Evolutionary conservation across 2,113 vertebrate genomes (phyloP).

Genomic region (Aviceda subcristata): DNA sequence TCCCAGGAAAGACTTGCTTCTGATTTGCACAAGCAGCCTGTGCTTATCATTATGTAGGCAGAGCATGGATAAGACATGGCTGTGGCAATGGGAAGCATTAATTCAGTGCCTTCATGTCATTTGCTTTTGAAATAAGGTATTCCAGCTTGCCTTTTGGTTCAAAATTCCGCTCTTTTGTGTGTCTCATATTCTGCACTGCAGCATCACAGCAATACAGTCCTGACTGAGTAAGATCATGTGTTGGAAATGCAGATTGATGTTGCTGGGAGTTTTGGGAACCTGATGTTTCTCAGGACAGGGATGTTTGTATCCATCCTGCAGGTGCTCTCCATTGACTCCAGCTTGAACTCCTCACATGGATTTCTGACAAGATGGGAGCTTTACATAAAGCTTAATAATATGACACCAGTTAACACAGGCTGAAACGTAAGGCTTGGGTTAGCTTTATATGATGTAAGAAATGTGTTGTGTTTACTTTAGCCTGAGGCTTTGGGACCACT

Average conservation of each 20-base stretch:
- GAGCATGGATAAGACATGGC: not conserved
- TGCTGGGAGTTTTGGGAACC: not conserved
- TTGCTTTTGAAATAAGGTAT: not conserved
- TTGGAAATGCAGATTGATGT: not conserved
- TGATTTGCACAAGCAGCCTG: not conserved
- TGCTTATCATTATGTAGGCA: not conserved
- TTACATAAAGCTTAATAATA: slow-evolving; percentile 1
- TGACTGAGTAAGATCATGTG: not conserved
- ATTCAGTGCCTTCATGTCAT: not conserved
- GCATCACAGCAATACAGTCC: not conserved
- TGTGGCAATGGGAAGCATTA: not conserved
- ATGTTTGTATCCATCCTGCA: not conserved
- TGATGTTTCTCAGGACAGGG: not conserved
- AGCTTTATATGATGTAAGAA: slow-evolving; percentile 20
- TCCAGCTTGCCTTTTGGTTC: not conserved
- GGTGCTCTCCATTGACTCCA: not conserved
- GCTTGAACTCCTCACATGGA: not conserved
- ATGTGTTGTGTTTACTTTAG: slow-evolving; percentile 12
- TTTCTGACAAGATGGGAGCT: not conserved
- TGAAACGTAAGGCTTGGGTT: slow-evolving; percentile 13
- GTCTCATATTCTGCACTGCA: not conserved
- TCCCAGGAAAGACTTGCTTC: not conserved
- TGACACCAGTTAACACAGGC: not conserved
- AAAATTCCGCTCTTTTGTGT: not conserved
- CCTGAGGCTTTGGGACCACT: slow-evolving; percentile 17